These are phyloP conservation scores for Squalus acanthias DNA, from an alignment of 2,797 vertebrate species.

Conservation along the genomic window DNA sequence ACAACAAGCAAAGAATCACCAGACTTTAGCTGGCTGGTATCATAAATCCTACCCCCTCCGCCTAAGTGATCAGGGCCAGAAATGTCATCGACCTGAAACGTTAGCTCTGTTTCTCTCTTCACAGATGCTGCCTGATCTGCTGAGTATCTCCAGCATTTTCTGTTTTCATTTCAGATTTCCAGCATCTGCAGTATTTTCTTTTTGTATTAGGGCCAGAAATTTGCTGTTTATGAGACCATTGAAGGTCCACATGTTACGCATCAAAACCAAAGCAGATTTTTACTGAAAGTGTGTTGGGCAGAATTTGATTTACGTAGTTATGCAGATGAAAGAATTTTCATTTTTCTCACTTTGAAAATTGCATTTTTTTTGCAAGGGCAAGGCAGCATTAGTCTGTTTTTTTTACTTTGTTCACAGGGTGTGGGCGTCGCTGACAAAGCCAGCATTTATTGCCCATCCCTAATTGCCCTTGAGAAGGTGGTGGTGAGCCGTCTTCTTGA, in stretches of 20 bases:
- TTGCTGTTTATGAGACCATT: not conserved
- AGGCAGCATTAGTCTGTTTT: not conserved
- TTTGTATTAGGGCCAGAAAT: not conserved
- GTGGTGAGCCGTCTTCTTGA: no score
- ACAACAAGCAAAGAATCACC: not conserved
- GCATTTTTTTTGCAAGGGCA: not conserved
- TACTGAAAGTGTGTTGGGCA: not conserved
- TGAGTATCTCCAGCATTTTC: no score
- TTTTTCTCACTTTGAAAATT: not conserved
- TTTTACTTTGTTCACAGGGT: no score
- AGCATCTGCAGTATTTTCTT: no score
- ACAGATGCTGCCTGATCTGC: no score
- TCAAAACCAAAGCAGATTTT: not conserved
- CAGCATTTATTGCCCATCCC: no score
- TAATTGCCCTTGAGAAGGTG: no score
- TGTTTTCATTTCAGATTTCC: no score
- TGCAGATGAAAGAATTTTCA: not conserved
- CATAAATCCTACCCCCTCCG: not conserved
- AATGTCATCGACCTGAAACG: not conserved
- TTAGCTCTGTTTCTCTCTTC: no score
- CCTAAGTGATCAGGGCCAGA: not conserved
- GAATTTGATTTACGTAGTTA: not conserved
- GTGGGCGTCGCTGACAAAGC: no score
- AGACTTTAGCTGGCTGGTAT: not conserved
- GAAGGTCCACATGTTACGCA: not conserved